Evolutionary conservation across 2,113 vertebrate species (phyloP), one percentile per base, ranked within the genome.

Genomic region (Leptobrachium leishanense): DNA sequence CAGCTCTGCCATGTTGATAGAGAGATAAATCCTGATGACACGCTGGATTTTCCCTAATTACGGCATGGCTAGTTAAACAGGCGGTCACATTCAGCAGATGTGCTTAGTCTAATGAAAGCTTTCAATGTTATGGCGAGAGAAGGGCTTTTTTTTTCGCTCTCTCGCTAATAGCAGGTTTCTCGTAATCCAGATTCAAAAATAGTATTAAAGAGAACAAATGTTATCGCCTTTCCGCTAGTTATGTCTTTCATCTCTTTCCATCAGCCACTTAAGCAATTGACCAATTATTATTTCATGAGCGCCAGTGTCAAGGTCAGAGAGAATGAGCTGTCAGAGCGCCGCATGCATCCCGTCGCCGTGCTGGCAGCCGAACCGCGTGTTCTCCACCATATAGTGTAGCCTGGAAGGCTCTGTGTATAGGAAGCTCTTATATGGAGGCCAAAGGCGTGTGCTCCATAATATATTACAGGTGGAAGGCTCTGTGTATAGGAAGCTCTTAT

Each of bases 151-250:
- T 85, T 83, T 79, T 79, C 54, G 63, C 2, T 72, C 72, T 62
- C 53, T 81, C 68, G 86, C 64, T 86, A 77, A 74, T 82, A 72
- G 79, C 75, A 79, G 46, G 65, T 81, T 85, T 84, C 39, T 72
- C 69, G 75, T 88, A 75, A 88, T 85, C 76, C 86, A 76, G 78
- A 69, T 75, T 84, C 89, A 82, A 71, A 72, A 79, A 85, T 81
- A 84, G 70, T 76, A 83, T 57, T 81, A 64, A 54, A 73, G 54
- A 82, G 79, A 88, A 82, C 68, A 85, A 85, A 72, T 83, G 83
- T 69, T 8, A 67, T 81, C 69, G 86, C 68, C 86, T 82, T 82
- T 75, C 82, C 84, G 50, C 71, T 67, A 66, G 7, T 64, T 85
- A 40, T 84, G 76, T 74, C 82, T 90, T 86, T 88, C 84, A 46